Conservation (phyloP, 2,888 invertebrate species). For the Gari tellinella region DNA sequence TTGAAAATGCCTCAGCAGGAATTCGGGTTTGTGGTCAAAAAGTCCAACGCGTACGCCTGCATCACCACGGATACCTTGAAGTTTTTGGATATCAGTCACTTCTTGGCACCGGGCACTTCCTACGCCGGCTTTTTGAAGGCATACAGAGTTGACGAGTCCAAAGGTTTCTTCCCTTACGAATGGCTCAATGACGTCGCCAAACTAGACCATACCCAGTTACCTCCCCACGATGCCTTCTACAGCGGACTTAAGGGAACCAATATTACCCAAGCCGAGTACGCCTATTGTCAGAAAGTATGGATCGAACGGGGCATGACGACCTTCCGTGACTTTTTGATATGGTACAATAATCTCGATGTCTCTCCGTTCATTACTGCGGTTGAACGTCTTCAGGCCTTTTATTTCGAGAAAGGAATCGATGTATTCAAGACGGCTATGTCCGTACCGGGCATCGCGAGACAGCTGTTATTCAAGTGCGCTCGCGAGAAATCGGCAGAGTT, state of each 20-base stretch:
- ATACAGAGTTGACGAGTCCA: too few species aligned
- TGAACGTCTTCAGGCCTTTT: conserved; percentile 41
- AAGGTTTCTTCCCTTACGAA: too few species aligned
- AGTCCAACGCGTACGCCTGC: too few species aligned
- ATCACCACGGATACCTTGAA: too few species aligned
- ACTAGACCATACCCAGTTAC: neutral
- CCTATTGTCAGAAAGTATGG: conserved; percentile 45
- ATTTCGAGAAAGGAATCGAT: conserved; percentile 47
- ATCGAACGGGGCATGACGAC: conserved; percentile 46
- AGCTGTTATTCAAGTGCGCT: conserved; percentile 39
- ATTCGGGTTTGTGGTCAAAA: too few species aligned
- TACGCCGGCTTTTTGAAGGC: too few species aligned
- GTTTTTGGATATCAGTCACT: too few species aligned
- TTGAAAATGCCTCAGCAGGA: too few species aligned
- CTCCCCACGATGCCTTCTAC: conserved; percentile 10
- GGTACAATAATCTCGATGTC: too few species aligned
- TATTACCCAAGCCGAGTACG: conserved; percentile 6
- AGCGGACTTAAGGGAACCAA: conserved; percentile 9
- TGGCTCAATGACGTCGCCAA: too few species aligned
- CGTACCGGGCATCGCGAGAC: conserved; percentile 55
- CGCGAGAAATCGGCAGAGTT: conserved; percentile 17
- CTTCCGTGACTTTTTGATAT: conserved; percentile 55
- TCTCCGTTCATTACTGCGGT: too few species aligned
- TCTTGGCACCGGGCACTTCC: too few species aligned
- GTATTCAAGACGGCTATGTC: conserved; percentile 41